Evolutionary conservation across 2,888 invertebrate genomes (phyloP).

Genomic region (Callyntrura guangdongensis): DNA sequence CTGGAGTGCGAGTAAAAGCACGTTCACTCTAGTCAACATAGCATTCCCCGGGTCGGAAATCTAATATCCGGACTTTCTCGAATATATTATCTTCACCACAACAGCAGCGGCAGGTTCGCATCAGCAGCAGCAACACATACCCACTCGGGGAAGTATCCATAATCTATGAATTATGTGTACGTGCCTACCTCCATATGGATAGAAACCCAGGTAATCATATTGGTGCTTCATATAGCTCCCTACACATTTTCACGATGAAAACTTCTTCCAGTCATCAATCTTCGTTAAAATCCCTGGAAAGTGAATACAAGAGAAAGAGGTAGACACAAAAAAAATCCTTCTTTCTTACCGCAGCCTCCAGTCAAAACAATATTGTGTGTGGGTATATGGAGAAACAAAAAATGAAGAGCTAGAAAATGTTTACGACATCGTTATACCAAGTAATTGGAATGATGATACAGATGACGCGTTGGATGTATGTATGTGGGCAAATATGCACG

Average conservation of each 20-base stretch:
- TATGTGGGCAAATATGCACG: not conserved
- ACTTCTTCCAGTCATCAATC: slow-evolving; percentile 72
- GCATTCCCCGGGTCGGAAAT: slow-evolving; percentile 58
- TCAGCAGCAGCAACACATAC: slow-evolving; percentile 12
- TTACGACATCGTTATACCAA: slow-evolving; percentile 37
- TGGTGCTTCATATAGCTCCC: slow-evolving; percentile 23
- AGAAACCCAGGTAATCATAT: slow-evolving; percentile 31
- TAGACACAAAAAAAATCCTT: slow-evolving; percentile 38
- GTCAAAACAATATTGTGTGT: slow-evolving; percentile 26
- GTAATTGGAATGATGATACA: slow-evolving; percentile 35
- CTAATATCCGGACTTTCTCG: slow-evolving; percentile 62
- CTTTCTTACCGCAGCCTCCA: not conserved
- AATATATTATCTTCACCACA: slow-evolving; percentile 27
- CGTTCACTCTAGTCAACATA: not conserved
- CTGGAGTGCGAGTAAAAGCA: slow-evolving; percentile 56
- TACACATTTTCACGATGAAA: slow-evolving; percentile 43
- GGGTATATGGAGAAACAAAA: slow-evolving; percentile 33
- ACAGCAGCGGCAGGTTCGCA: not conserved
- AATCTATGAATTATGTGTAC: slow-evolving; percentile 19
- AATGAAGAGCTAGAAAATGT: slow-evolving; percentile 13
- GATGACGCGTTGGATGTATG: not conserved
- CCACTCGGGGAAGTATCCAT: slow-evolving; percentile 5
- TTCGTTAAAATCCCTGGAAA: slow-evolving; percentile 75
- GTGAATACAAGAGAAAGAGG: slow-evolving; percentile 59
- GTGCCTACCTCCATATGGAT: not conserved